Conservation (phyloP, 2,888 invertebrate species). For the Argyresthia goedartella region DNA sequence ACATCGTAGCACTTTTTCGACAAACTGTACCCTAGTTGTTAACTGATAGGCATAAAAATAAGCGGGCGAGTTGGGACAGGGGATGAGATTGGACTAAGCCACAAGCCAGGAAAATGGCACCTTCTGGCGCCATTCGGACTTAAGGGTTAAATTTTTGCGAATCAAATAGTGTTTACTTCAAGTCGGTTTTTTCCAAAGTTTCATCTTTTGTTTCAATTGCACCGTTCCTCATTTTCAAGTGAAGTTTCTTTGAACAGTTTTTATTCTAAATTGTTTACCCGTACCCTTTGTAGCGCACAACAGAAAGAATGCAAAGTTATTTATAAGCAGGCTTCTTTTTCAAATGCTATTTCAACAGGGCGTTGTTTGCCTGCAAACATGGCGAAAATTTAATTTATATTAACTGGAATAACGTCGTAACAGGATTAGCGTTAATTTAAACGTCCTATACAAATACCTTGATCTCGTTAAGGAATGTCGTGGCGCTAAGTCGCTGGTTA, state of each 20-base stretch:
- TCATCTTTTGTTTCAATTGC: not conserved
- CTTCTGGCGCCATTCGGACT: too few species aligned
- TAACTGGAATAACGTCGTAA: slow-evolving; percentile 25
- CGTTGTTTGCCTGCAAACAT: slow-evolving; percentile 12
- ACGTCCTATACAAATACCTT: slow-evolving; percentile 34
- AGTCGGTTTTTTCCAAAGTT: too few species aligned
- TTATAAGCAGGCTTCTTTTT: not conserved
- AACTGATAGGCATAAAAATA: too few species aligned
- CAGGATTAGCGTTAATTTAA: slow-evolving; percentile 37
- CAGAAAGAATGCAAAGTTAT: slow-evolving; percentile 1
- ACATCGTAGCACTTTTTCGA: too few species aligned
- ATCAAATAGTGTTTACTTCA: too few species aligned
- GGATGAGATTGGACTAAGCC: too few species aligned
- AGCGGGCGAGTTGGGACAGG: too few species aligned
- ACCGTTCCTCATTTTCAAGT: not conserved
- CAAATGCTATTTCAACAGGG: not conserved
- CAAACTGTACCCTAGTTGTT: too few species aligned
- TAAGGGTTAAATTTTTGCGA: too few species aligned
- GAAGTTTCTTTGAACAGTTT: not conserved
- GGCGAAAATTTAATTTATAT: slow-evolving; percentile 35
- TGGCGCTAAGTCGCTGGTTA: slow-evolving; percentile 21
- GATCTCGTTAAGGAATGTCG: slow-evolving; percentile 8
- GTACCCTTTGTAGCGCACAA: not conserved
- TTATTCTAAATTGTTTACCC: not conserved
- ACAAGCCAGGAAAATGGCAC: too few species aligned